These are phyloP conservation scores for Drosophila mulleri DNA, from an alignment of 2,888 invertebrate genomes.

Conservation along the genomic window DNA sequence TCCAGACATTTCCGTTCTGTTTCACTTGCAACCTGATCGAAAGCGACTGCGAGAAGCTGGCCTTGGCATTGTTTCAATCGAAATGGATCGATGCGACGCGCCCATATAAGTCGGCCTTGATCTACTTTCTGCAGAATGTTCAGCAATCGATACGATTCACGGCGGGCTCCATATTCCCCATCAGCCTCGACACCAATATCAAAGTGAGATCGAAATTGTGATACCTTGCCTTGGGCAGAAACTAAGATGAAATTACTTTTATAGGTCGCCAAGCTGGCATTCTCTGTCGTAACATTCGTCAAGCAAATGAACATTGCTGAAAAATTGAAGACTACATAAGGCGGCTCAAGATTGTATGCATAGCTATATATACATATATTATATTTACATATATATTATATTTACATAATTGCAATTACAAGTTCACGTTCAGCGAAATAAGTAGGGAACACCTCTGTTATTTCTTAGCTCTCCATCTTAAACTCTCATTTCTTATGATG, in stretches of 20 bases:
- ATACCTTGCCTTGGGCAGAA: rapidly evolving
- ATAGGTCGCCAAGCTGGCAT: slow-evolving; percentile 66
- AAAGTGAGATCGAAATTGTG: slow-evolving; percentile 23
- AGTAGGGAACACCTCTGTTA: not conserved
- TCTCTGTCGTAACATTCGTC: slow-evolving; percentile 61
- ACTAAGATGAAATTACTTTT: not conserved
- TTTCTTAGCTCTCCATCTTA: not conserved
- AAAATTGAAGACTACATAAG: slow-evolving; percentile 26
- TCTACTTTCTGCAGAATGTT: slow-evolving; percentile 34
- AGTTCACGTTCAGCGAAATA: no score
- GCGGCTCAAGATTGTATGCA: not conserved
- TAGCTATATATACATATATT: not conserved
- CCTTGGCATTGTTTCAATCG: slow-evolving; percentile 33
- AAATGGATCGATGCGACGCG: slow-evolving; percentile 35
- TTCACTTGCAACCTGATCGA: slow-evolving; percentile 41
- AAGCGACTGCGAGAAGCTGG: slow-evolving; percentile 29
- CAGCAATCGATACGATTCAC: slow-evolving; percentile 42
- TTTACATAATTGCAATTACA: no score
- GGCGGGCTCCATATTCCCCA: slow-evolving; percentile 41
- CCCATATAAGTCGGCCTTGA: slow-evolving; percentile 33
- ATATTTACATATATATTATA: no score
- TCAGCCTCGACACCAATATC: slow-evolving; percentile 45
- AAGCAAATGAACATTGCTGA: slow-evolving; percentile 59
- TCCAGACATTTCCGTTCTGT: slow-evolving; percentile 50
- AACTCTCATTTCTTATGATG: not conserved